A percentile compares a stretch with the other conserved stretches of the same genome.
phyloP scores from a whole-genome alignment of 2,797 vertebrate species.

The Astyanax mexicanus region DNA sequence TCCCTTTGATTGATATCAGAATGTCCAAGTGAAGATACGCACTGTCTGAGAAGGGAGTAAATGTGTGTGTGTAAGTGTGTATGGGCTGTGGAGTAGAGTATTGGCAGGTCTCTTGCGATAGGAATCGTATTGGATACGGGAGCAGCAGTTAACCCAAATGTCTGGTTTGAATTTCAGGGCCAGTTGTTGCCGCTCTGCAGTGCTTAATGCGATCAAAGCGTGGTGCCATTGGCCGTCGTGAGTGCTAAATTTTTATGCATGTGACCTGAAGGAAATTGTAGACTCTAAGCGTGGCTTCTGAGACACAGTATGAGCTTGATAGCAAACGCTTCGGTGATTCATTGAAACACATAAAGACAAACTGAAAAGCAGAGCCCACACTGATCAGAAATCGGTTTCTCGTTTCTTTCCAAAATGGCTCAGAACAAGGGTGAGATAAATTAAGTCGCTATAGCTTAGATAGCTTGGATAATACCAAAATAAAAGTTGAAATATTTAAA shows the following conservation, averaged over 20 bases:
- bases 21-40: not conserved
- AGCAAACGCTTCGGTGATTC: not conserved
- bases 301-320: not conserved
- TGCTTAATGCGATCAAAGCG: not conserved
- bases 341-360: conserved; percentile 18
- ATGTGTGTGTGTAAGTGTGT: too few species aligned
- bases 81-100: not conserved
- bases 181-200: not conserved
- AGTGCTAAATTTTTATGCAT: conserved; percentile 13
- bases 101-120: not conserved
- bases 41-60: not conserved
- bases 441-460: too few species aligned
- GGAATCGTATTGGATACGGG: conserved; percentile 7
- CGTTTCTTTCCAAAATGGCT: too few species aligned
- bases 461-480: too few species aligned
- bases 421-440: too few species aligned
- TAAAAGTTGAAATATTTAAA: too few species aligned
- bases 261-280: not conserved
- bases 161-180: conserved; percentile 27
- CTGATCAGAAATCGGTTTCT: not conserved
- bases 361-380: conserved; percentile 45
- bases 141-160: not conserved
- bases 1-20: not conserved
- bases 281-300: not conserved
- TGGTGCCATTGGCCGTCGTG: not conserved